Percentiles rank a stretch among this genome's conserved stretches.
These are phyloP conservation scores for Loris lydekkerianus DNA, from an alignment of 2,797 vertebrate species.

Conservation along the genomic window DNA sequence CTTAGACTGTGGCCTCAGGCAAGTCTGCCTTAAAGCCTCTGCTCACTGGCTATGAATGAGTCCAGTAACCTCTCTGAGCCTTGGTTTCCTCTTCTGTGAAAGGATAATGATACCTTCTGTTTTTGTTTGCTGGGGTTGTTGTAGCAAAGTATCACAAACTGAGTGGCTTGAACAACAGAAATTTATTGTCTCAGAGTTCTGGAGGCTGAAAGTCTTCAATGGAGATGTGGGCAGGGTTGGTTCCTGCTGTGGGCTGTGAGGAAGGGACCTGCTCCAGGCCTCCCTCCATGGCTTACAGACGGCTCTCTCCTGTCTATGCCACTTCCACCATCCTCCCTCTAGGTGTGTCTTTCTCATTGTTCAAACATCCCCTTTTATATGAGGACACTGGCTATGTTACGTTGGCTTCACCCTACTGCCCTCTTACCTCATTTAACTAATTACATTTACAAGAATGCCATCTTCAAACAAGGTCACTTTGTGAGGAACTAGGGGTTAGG, in stretches of 20 bases:
- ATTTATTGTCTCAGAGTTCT: background rate
- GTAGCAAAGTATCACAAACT: background rate
- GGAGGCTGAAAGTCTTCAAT: background rate
- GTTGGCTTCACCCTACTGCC: background rate
- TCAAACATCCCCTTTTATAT: background rate
- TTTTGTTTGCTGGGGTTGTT: background rate
- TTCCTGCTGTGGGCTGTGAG: background rate
- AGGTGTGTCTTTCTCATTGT: background rate
- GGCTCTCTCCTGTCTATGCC: background rate
- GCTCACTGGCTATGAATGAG: background rate
- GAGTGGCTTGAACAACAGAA: background rate
- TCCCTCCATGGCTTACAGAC: background rate
- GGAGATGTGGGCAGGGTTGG: background rate
- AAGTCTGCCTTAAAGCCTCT: background rate
- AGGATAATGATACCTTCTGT: background rate
- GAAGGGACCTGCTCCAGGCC: background rate
- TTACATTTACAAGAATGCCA: background rate
- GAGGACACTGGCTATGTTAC: background rate
- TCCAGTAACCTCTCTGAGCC: background rate
- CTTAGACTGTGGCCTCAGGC: background rate
- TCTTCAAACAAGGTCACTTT: background rate
- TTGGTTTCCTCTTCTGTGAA: background rate
- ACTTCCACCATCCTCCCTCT: background rate
- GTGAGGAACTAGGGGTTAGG: background rate
- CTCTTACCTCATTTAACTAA: slow-evolving; percentile 15